Base-by-base conservation (phyloP, 2,888 invertebrate genomes). In the Brachyopa scutellaris region DNA sequence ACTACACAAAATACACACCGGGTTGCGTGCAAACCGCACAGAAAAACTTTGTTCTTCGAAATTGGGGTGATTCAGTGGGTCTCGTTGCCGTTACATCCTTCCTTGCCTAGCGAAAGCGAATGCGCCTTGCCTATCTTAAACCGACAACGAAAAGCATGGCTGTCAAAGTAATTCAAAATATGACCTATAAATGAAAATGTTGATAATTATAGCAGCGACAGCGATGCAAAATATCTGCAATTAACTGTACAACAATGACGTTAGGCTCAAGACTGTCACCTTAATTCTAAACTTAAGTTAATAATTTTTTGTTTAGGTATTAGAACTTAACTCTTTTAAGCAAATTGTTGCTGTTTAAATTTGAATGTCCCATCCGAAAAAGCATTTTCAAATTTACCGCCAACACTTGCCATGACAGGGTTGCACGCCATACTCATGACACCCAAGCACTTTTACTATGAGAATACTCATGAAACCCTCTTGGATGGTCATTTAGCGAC, bases 391-490 rank as follows among this genome's bases (percentile, higher is more conserved):
- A 90, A 90, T 88, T 88, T 89, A 87, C 88, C 90, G 90, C 90
- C 90, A 90, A 85, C 85, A 84, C 77, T 84, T 85, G 85, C 85
- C 85, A 86, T 86, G 86, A 86, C 85, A 85, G 85, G 86, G 86
- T 85, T 85, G 86, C 79, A 86, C 85, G 84, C 86, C 85, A 87
- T 87, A 89, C 89, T 88, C 90, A 90, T 86, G 90, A 85, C 87
- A 87, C 87, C 88, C 87, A 87, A 88, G 88, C 90, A 90, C 85
- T 87, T 87, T 89, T 90, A 88, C 87, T 88, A 88, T 89, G 88
- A 88, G 86, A 88, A 91, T 92, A 93, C 93, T 94, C 93, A 93
- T 93, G 93, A 93, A 93, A 92, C 93, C 93, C 94, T 93, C 93
- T 92, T 86, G 89, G 87, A 85, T 86, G 85, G 87, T 89, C 88